Evolutionary conservation across 2,797 vertebrate species (phyloP).

Genomic region (Gallinago solitaria): DNA sequence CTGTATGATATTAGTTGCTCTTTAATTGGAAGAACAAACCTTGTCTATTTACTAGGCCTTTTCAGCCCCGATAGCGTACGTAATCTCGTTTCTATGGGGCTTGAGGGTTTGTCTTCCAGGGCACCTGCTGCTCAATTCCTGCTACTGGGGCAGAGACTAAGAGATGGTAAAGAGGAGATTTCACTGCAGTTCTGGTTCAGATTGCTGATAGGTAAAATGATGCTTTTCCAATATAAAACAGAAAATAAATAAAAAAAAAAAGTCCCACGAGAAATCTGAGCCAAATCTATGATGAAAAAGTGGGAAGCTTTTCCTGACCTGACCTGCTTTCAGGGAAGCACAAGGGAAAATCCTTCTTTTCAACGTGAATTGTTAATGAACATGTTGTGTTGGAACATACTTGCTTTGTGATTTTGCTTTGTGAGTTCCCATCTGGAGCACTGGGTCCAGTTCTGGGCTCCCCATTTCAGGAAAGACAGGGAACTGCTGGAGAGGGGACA

Average conservation of each 20-base stretch:
- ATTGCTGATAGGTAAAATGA: not conserved
- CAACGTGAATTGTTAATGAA: not conserved
- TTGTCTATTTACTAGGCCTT: not conserved
- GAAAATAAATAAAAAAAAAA: not conserved
- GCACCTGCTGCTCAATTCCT: not conserved
- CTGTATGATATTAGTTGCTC: not conserved
- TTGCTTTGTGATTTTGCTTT: not conserved
- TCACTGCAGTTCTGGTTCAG: not conserved
- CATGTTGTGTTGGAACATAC: rapidly evolving
- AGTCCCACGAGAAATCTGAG: not conserved
- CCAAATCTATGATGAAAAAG: not conserved
- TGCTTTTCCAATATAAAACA: not conserved
- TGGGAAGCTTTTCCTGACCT: not conserved
- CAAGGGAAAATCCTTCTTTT: not conserved
- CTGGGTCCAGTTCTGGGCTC: too few species aligned
- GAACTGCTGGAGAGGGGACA: too few species aligned
- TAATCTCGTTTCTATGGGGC: rapidly evolving
- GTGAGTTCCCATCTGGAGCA: too few species aligned
- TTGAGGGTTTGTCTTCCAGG: not conserved
- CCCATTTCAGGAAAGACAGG: too few species aligned
- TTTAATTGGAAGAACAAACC: not conserved
- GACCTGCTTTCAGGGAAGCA: not conserved
- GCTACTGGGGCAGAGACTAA: not conserved
- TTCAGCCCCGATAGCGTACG: not conserved
- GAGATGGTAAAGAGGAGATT: not conserved